Evolutionary conservation across 2,797 vertebrate genomes (phyloP).

Genomic region (Tokudaia tokunoshimensis): DNA sequence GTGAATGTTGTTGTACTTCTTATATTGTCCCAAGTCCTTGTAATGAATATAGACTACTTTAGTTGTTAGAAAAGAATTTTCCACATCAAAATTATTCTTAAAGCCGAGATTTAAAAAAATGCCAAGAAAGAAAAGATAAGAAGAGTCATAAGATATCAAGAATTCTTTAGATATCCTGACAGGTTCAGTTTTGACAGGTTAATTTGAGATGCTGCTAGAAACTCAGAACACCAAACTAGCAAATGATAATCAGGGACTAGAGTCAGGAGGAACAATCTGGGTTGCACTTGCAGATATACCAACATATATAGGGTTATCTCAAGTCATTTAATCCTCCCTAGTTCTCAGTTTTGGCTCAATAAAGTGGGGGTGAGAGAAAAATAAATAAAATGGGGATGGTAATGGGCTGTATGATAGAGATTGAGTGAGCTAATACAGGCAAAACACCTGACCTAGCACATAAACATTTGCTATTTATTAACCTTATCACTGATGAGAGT

Average conservation of each 20-base stretch:
- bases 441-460: neutral
- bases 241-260: slow-evolving; percentile 28
- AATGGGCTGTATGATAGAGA: slow-evolving; percentile 34
- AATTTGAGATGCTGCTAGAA: slow-evolving; percentile 19
- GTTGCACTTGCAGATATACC: slow-evolving; percentile 20
- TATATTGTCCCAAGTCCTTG: neutral
- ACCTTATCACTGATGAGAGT: neutral
- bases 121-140: neutral
- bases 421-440: slow-evolving; percentile 38
- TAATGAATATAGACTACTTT: neutral
- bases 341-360: slow-evolving; percentile 44
- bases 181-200: slow-evolving; percentile 4
- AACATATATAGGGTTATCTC: neutral
- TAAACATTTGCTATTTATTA: slow-evolving; percentile 31
- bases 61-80: slow-evolving; percentile 55
- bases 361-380: neutral
- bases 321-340: neutral
- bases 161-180: slow-evolving; percentile 49
- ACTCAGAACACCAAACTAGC: neutral
- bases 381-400: neutral
- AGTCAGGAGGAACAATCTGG: neutral
- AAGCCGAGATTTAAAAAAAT: neutral
- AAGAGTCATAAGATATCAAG: neutral
- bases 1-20: slow-evolving; percentile 1
- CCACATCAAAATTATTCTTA: slow-evolving; percentile 51